Base-by-base conservation (phyloP, 2,888 invertebrate genomes). In the Plagodis pulveraria region DNA sequence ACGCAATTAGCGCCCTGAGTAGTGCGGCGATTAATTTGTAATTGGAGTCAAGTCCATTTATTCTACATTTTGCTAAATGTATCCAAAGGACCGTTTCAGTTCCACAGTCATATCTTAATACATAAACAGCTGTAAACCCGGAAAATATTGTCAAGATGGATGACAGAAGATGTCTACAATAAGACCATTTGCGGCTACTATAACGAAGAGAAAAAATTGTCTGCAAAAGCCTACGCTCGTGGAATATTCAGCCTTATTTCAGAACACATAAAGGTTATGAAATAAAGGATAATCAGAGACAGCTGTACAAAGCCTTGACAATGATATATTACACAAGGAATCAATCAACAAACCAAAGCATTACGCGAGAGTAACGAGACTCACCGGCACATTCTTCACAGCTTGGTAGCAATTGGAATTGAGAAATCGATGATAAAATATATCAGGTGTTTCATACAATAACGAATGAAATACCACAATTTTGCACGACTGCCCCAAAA, bases 311-410 rank as follows among this genome's bases (percentile, higher is more conserved):
- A 22, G n/a, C 7, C 8, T 5, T 38, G 56, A 68, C 68, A 68
- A 60, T 65, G 67, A 67, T 69, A 65, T 68, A 70, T 68, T 63
- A 62, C 48, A 48, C 40, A 12, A 43, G 58, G 56, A 67, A 69
- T 70, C 69, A 69, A 70, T 70, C 66, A 70, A 68, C 66, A 66
- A 61, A 62, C 56, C 56, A 64, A 63, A 65, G 61, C 50, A 66
- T 65, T 65, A 65, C 57, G 62, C 56, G 46, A 42, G 44, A 35
- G 56, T 63, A 54, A 59, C 53, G 51, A 51, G 50, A 56, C 55
- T 50, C 35, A 62, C n/a, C 50, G 58, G 62, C 51, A 47, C 52
- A 50, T 47, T 59, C 38, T 46, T 49, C 54, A 60, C 58, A 65
- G 63, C 60, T 59, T 58, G 32, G 43, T 41, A 46, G 51, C 43